Evolutionary conservation across 2,797 vertebrate species (phyloP).

Genomic region (Oreochromis grahami): DNA sequence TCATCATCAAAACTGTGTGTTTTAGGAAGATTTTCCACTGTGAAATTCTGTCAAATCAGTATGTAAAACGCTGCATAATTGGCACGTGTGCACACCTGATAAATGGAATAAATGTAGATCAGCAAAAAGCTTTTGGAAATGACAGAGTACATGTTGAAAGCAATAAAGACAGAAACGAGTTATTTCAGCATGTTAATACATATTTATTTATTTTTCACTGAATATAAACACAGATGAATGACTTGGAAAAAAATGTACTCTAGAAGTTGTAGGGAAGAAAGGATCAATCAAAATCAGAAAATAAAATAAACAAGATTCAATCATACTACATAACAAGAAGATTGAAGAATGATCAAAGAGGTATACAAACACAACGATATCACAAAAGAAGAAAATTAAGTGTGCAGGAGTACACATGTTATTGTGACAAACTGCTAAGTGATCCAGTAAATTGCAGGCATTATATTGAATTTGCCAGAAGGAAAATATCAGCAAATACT

Average conservation of each 20-base stretch:
- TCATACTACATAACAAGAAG: background rate
- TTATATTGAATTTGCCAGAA: constrained; percentile 10
- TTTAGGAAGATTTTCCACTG: constrained; percentile 8
- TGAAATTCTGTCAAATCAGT: constrained; percentile 7
- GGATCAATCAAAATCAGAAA: background rate
- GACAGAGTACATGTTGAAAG: background rate
- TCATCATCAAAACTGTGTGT: background rate
- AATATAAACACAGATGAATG: constrained; percentile 11
- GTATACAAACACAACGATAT: background rate
- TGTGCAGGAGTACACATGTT: background rate
- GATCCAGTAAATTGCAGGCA: constrained; percentile 1
- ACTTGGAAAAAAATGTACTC: background rate
- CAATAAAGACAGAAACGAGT: background rate
- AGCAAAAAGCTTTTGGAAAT: background rate
- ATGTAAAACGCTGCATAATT: constrained; percentile 13
- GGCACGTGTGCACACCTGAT: background rate
- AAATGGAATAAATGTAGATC: background rate
- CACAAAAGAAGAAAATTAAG: constrained; percentile 12
- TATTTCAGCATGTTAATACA: background rate
- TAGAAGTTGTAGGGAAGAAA: background rate
- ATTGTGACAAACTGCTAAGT: background rate
- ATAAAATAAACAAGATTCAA: background rate
- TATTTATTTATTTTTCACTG: background rate
- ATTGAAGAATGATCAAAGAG: constrained; percentile 1
- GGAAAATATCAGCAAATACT: background rate